Base-by-base conservation (phyloP, 1,140 invertebrate genomes). In the Leptinotarsa defecta region DNA sequence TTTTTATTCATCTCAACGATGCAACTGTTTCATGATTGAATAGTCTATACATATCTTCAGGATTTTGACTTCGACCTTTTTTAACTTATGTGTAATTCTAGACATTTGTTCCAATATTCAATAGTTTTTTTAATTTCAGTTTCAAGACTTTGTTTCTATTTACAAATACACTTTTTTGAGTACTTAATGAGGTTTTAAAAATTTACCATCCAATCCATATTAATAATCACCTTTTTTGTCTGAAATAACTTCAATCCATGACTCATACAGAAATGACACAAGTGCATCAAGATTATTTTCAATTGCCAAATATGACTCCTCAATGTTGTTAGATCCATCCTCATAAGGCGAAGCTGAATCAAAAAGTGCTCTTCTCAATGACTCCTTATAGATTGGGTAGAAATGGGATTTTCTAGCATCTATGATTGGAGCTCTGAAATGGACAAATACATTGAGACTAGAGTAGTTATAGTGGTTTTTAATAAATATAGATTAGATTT, bases 201-300 rank as follows among this genome's bases (percentile, higher is more conserved):
- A 64, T 24, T 20, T 6, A 64, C 63, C 62, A 64, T 13, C 24
- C 19, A 64, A 13, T 63, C 70, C 62, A 74, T 79, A 75, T 64
- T 65, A 43, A n/a, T 13, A 20, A 15, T 78, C 34, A 43, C 34
- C 34, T 57, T 57, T 57, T 57, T 81, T 76, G 71, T 81, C 79
- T 0, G 91, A 89, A 24, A 88, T 85, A 20, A 92, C 90, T 88
- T 94, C 93, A 22, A 92, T 78, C 93, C 92, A 94, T 72, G 89
- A 91, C 81, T 93, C 92, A 84, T 91, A 89, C 24, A 94, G 87
- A 19, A 94, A 83, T n/a, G 92, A 91, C 82, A 93, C 86, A 15
- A 94, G 85, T 64, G 89, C 87, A 75, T 89, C 86, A 19, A 91
- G 85, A 82, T 92, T 91, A 61, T 85, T 87, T 34, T 78, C 77